Conservation (phyloP, 2,797 vertebrate genomes). For the Moxostoma hubbsi region DNA sequence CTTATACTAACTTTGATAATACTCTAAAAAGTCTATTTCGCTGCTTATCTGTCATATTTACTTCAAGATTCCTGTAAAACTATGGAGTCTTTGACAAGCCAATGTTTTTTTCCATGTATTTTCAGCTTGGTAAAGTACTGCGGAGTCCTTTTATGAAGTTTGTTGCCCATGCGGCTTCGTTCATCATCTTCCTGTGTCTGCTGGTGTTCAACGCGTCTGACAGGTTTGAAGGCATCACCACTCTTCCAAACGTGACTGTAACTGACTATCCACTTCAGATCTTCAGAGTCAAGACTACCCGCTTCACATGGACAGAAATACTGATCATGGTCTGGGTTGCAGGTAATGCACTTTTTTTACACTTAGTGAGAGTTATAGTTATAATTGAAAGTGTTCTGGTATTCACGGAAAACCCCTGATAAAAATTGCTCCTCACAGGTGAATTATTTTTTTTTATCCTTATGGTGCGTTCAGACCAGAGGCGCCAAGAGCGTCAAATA, state of each 20-base stretch:
- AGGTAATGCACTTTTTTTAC: conserved; percentile 71
- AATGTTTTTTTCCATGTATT: conserved; percentile 1
- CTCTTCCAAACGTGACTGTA: conserved; percentile 84
- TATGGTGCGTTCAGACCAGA: too few species aligned
- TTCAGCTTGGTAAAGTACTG: conserved; percentile 84
- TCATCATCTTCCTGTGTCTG: conserved; percentile 89
- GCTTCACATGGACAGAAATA: conserved; percentile 89
- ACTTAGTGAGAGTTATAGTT: not conserved
- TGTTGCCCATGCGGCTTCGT: conserved; percentile 88
- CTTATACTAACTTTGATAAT: too few species aligned
- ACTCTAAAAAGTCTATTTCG: too few species aligned
- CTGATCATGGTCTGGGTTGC: conserved; percentile 91
- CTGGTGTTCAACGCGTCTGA: conserved; percentile 90
- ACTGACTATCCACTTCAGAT: conserved; percentile 87
- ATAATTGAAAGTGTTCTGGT: not conserved
- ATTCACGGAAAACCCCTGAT: too few species aligned
- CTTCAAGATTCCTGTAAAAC: too few species aligned
- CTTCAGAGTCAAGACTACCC: conserved; percentile 88
- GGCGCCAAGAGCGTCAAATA: too few species aligned
- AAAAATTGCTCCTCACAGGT: too few species aligned
- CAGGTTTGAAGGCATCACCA: conserved; percentile 85
- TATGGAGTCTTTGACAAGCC: too few species aligned
- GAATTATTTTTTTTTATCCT: too few species aligned
- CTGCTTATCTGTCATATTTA: too few species aligned
- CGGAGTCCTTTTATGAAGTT: conserved; percentile 92